Percentiles rank a stretch among this genome's conserved stretches.
These are phyloP conservation scores for Eulithis prunata DNA, from an alignment of 2,888 invertebrate genomes.

Conservation along the genomic window DNA sequence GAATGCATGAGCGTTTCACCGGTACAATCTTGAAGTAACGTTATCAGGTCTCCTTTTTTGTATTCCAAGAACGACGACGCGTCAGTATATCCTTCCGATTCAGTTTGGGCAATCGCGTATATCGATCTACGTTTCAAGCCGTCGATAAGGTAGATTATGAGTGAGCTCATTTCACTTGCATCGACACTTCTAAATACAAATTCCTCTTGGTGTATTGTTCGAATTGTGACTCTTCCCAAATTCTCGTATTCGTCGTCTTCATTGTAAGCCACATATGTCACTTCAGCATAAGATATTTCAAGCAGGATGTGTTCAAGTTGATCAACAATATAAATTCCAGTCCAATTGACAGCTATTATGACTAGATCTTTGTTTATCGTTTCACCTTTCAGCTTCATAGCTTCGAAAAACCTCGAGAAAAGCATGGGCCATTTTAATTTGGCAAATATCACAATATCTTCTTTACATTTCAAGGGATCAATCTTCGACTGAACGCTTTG, in stretches of 20 bases:
- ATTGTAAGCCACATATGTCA: constrained; percentile 89
- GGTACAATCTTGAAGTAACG: constrained; percentile 88
- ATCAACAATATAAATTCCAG: constrained; percentile 96
- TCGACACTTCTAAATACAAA: constrained; percentile 95
- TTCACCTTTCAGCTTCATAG: constrained; percentile 89
- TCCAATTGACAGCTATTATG: constrained; percentile 97
- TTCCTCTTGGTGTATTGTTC: constrained; percentile 94
- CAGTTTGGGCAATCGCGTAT: constrained; percentile 90
- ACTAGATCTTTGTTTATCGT: constrained; percentile 88
- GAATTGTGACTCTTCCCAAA: constrained; percentile 88
- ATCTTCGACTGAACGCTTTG: constrained; percentile 88
- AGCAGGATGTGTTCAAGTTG: constrained; percentile 95
- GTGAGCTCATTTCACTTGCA: constrained; percentile 92
- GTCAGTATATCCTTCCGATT: constrained; percentile 83
- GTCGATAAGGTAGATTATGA: constrained; percentile 93
- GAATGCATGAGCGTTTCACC: constrained; percentile 90
- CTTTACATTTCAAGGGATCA: constrained; percentile 89
- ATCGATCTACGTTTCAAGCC: constrained; percentile 94
- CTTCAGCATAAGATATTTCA: constrained; percentile 94
- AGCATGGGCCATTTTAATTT: constrained; percentile 97
- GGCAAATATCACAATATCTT: constrained; percentile 95
- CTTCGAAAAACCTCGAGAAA: constrained; percentile 97
- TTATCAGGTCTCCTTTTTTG: constrained; percentile 92
- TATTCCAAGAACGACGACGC: constrained; percentile 84
- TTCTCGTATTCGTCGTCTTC: constrained; percentile 76